Evolutionary conservation across 2,797 vertebrate species (phyloP), one percentile per base, ranked within the genome.

Genomic region (Linurgus olivaceus): DNA sequence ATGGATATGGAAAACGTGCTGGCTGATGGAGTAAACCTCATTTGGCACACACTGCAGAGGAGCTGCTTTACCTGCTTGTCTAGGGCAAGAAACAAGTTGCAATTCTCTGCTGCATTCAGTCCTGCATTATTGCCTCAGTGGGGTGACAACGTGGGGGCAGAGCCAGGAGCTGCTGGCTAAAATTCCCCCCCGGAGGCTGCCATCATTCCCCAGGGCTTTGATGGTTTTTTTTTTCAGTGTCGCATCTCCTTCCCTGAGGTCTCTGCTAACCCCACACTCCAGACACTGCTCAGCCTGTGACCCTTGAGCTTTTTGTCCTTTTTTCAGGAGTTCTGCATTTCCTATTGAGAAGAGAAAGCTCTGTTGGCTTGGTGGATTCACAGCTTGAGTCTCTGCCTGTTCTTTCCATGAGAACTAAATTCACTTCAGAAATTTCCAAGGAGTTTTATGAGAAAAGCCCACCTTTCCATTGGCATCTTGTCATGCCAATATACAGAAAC

Each of bases 381-480:
- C 44, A 93, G 31, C 47, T 25, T 65, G 65, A 92, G 59, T 38
- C 0, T 0, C 44, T 88, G 62, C 31, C 35, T 54, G 18, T 74
- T 72, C 13, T 86, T 94, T 89, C 74, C 59, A 73, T 0, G 1
- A 65, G 42, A 40, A 54, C 18, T 79, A 84, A 84, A 94, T 91
- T 86, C 2, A 63, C 50, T 89, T 77, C 31, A 70, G 78, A 86
- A 88, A 84, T 20, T 66, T 38, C 66, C 71, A 84, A 81, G 21
- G 85, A 80, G 63, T 77, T 58, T 86, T 81, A 54, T 78, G 70
- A 57, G 73, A 52, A 89, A 88, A 89, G 5, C 13, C 28, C 73
- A 18, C 86, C 37, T 93, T 92, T 87, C 89, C 50, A 7, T 67
- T 82, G 85, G 71, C 88, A 50, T 52, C 51, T 31, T 19, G 29